phyloP scores from a whole-genome alignment of 2,888 invertebrate species.

The Serripes groenlandicus region DNA sequence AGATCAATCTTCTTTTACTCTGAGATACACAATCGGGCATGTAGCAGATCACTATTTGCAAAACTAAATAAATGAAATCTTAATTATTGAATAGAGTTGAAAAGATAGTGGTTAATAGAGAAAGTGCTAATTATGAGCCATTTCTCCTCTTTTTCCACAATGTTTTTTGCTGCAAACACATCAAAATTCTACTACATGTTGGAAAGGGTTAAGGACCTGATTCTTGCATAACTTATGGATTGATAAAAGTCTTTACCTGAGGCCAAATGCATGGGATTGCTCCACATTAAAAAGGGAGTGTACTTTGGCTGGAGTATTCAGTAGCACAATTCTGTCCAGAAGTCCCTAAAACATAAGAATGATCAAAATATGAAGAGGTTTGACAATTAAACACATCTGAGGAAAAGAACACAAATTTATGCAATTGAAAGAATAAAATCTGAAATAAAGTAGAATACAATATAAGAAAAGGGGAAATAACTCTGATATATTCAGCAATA shows the following conservation, averaged over 20 bases:
- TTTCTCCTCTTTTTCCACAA: neutral
- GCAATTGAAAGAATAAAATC: too few relatives aligned
- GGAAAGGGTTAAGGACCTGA: neutral
- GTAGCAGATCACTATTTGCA: too few relatives aligned
- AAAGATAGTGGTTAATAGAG: neutral
- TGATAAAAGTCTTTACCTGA: conserved; percentile 77
- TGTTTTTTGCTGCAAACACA: neutral
- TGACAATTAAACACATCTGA: too few relatives aligned
- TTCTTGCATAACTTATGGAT: neutral
- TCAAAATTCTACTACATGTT: neutral
- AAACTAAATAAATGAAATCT: too few relatives aligned
- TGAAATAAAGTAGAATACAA: too few relatives aligned
- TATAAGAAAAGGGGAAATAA: too few relatives aligned
- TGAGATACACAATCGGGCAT: too few relatives aligned
- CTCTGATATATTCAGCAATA: too few relatives aligned
- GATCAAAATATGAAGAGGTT: neutral
- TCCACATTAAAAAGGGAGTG: conserved; percentile 85
- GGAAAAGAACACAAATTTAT: too few relatives aligned
- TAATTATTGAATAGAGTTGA: too few relatives aligned
- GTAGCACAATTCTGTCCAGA: conserved; percentile 84
- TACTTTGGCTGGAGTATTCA: conserved; percentile 82
- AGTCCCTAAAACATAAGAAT: conserved; percentile 78
- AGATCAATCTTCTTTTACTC: too few relatives aligned
- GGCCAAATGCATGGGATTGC: conserved; percentile 85
- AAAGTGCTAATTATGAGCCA: neutral